Evolutionary conservation across 2,888 invertebrate genomes (phyloP), one percentile per base, ranked within the genome.

Genomic region (Ptycholaimellus sp.): DNA sequence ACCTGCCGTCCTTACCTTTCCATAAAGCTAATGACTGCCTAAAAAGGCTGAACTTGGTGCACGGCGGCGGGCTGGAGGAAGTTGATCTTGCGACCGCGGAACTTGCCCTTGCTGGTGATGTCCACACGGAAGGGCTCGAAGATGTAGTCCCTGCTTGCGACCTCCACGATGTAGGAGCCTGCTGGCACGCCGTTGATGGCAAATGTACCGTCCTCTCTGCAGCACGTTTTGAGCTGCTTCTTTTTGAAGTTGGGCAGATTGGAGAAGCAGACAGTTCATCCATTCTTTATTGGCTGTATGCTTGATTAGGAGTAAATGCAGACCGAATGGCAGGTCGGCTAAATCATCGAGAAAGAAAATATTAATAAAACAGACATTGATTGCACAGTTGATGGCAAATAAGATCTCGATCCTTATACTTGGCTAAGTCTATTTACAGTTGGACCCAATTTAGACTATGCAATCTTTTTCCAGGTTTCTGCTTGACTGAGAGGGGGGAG

Each of bases 91-190:
- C 96, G 68, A 1, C 87, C 90, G 47, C 96, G 69, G 53, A 78
- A 80, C 62, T 90, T 96, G 28, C 96, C 96, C 61, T 85, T 90
- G 0, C 80, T 76, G 58, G 82, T 93, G 42, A 96, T 87, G 65
- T 96, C 96, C 2, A 96, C 85, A 42, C 96, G 68, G 5, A 80
- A 73, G 17, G 85, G 78, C 59, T 96, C 93, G 59, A 85, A 96
- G 45, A 76, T 70, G 54, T 73, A 82, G 55, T 83, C 76, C 0
- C 87, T 78, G 62, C 87, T 74, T 28, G 79, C 65, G 7, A 85
- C 72, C 65, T 96, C 93, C 1, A 96, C 69, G 4, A 93, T 72
- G 59, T 87, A 90, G 0, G 90, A 90, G 6, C 87, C 87, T 32
- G 48, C 44, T 1, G 80, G 76, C 1, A 90, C 68, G 52, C 81